Percentiles rank a stretch among this genome's conserved stretches.
phyloP scores from a whole-genome alignment of 2,888 invertebrate species.

The Leuctra nigra region DNA sequence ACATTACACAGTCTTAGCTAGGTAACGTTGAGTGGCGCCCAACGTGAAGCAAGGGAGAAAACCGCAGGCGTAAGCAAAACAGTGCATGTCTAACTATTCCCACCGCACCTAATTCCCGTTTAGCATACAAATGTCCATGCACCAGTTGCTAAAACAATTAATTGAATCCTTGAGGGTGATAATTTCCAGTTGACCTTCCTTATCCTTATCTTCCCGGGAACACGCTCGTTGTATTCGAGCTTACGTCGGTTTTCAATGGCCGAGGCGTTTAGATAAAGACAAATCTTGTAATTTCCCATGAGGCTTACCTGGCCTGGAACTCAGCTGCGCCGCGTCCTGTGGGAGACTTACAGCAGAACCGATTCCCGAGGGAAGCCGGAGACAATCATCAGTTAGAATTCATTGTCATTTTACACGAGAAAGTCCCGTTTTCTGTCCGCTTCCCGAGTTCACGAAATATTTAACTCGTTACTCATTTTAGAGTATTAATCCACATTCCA shows the following conservation, averaged over 20 bases:
- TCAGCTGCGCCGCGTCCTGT: too few species aligned
- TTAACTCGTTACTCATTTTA: too few species aligned
- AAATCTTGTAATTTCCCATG: slow-evolving; percentile 11
- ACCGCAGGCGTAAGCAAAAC: not conserved
- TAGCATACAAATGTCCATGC: not conserved
- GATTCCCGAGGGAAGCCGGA: too few species aligned
- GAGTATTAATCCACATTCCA: too few species aligned
- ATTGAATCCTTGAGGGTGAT: not conserved
- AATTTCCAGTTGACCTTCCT: not conserved
- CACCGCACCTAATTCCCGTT: not conserved
- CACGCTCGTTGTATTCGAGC: not conserved
- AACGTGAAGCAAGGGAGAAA: not conserved
- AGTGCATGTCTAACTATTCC: not conserved
- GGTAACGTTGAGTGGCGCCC: too few species aligned
- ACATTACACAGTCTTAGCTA: too few species aligned
- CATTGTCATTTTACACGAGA: too few species aligned
- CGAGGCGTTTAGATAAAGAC: not conserved
- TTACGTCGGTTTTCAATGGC: not conserved
- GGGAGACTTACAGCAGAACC: too few species aligned
- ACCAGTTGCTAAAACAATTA: not conserved
- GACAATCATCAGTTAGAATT: too few species aligned
- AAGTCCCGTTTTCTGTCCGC: too few species aligned
- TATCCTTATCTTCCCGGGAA: not conserved
- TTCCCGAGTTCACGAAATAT: too few species aligned
- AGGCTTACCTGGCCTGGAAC: too few species aligned